A percentile compares a stretch with the other conserved stretches of the same genome.
phyloP scores from a whole-genome alignment of 2,113 vertebrate species.

The Rhabdornis inornatus region DNA sequence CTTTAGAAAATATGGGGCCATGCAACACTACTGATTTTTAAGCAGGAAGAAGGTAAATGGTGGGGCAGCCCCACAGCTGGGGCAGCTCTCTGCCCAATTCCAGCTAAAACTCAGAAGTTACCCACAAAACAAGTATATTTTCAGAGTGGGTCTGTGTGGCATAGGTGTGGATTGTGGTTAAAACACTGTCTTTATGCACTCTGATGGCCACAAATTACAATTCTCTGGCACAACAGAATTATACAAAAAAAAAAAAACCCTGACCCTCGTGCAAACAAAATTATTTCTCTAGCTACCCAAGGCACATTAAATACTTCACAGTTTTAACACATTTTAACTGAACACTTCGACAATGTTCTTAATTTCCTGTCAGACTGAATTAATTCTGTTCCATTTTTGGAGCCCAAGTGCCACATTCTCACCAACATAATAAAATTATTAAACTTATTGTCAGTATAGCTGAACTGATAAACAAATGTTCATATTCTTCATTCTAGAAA shows the following conservation, averaged over 20 bases:
- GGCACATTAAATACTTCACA: not conserved
- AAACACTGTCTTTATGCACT: not conserved
- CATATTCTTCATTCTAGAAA: not conserved
- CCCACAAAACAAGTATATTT: not conserved
- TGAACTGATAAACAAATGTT: not conserved
- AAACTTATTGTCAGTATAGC: not conserved
- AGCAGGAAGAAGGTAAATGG: not conserved
- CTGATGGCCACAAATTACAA: not conserved
- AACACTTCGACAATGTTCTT: not conserved
- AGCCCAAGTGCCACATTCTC: not conserved
- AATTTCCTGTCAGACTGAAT: not conserved
- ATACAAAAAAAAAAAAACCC: not conserved
- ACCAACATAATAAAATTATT: not conserved
- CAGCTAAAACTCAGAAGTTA: not conserved
- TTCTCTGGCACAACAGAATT: not conserved
- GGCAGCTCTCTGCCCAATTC: not conserved
- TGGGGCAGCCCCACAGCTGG: not conserved
- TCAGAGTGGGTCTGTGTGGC: not conserved
- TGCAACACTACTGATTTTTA: not conserved
- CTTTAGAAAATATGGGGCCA: not conserved
- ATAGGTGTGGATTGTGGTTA: fast-evolving
- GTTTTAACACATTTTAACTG: not conserved
- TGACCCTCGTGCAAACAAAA: not conserved
- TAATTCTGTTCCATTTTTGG: not conserved
- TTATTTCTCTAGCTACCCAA: not conserved